These are phyloP conservation scores for Thera britannica DNA, from an alignment of 2,888 invertebrate species.

Conservation along the genomic window DNA sequence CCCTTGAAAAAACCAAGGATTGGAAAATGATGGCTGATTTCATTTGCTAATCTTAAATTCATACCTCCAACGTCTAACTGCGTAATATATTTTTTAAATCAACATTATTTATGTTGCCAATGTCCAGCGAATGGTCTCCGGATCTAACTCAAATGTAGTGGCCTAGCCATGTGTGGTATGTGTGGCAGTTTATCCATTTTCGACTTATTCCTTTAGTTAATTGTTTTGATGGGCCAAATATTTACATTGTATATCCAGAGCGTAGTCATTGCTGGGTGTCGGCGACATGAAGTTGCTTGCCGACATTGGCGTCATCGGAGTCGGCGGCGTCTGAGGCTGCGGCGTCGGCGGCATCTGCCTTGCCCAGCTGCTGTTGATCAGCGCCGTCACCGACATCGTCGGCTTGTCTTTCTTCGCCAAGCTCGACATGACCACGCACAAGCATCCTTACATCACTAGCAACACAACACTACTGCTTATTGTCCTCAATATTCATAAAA, in stretches of 20 bases:
- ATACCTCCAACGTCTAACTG: not conserved
- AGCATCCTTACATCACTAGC: conserved; percentile 81
- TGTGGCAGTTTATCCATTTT: not conserved
- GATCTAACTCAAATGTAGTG: not conserved
- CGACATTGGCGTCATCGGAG: conserved; percentile 54
- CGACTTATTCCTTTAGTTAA: not conserved
- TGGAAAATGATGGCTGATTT: not conserved
- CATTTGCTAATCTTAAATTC: not conserved
- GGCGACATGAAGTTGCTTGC: conserved; percentile 63
- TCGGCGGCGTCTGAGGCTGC: conserved; percentile 58
- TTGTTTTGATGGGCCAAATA: conserved; percentile 44
- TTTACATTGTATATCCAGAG: conserved; percentile 81
- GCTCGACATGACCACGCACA: conserved; percentile 80
- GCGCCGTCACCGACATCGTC: conserved; percentile 93
- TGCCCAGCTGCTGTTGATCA: conserved; percentile 89
- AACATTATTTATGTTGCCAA: not conserved
- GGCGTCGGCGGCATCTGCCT: conserved; percentile 67
- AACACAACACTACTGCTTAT: conserved; percentile 58
- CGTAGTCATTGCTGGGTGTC: conserved; percentile 72
- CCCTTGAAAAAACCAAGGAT: too few species aligned
- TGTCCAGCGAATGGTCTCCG: not conserved
- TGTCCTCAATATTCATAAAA: conserved; percentile 52
- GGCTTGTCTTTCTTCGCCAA: conserved; percentile 95
- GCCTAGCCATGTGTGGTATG: not conserved
- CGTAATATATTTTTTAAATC: not conserved